Base-by-base conservation (phyloP, 2,888 invertebrate genomes). In the Agrotis segetum region DNA sequence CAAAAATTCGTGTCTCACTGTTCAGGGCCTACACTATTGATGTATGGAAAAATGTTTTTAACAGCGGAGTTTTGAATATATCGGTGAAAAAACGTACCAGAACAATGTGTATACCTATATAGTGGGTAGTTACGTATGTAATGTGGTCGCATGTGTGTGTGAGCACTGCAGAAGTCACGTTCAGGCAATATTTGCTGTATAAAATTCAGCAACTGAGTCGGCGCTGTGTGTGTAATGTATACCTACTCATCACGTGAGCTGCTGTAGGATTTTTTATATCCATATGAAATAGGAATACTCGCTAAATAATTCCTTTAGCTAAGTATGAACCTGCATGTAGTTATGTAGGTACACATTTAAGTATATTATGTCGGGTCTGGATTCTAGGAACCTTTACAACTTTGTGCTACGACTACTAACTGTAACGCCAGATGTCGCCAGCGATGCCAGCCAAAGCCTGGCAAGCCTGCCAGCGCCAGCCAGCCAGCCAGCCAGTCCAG, bases 101-200 rank as follows among this genome's bases (percentile, higher is more conserved):
- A 63, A 67, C 68, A 71, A 79, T 74, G 67, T 74, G 71, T 34
- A 34, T n/a, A 34, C 34, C 56, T 56, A 34, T 44, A 60, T 58
- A 66, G 58, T 49, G 34, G 46, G 34, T 73, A 55, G 44, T 40
- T 67, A 70, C 47, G 52, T 56, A 73, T 55, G 64, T 73, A 69
- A 81, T 83, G 60, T 58, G 62, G 73, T 19, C 81, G 73, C 71
- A 76, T 82, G 79, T 82, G 76, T 85, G 76, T 72, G 81, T 81
- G 83, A 88, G 86, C 81, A 84, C 83, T 87, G 86, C 89, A 85
- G 83, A 88, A 91, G 93, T 92, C 95, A 95, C 95, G 94, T 95
- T 93, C 93, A 52, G 92, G 88, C 92, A 94, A 95, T 95, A 95
- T 95, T 95, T 94, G 92, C 90, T 83, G 88, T 88, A 90, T 92